A percentile compares a stretch with the other conserved stretches of the same genome.
Evolutionary conservation across 1,140 invertebrate species (phyloP).

Genomic region (Philopotamus ludificatus): DNA sequence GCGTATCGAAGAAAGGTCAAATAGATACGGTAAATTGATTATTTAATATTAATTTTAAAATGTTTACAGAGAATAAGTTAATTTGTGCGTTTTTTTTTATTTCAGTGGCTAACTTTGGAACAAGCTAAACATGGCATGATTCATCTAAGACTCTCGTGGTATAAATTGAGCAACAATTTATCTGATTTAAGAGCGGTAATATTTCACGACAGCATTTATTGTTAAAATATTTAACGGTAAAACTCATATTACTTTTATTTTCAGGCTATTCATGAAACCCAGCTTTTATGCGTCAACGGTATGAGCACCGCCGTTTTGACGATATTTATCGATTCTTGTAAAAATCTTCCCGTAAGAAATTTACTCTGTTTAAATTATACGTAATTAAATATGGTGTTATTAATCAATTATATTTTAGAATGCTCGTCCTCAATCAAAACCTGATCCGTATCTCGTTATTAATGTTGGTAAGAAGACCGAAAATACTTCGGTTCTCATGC

Average conservation of each 20-base stretch:
- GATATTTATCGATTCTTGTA: constrained; percentile 86
- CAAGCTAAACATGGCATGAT: constrained; percentile 92
- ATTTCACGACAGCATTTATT: constrained; percentile 3
- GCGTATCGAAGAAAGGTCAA: constrained; percentile 65
- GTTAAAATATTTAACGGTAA: constrained; percentile 3
- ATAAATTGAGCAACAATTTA: constrained; percentile 71
- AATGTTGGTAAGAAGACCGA: constrained; percentile 70
- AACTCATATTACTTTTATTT: constrained; percentile 42
- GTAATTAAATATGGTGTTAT: neutral
- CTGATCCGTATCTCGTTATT: constrained; percentile 74
- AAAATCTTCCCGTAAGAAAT: constrained; percentile 81
- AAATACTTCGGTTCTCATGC: constrained; percentile 67
- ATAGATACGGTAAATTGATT: constrained; percentile 65
- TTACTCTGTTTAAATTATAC: neutral
- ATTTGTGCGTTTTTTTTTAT: no score
- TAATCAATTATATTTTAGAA: constrained; percentile 52
- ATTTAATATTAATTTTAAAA: constrained; percentile 12
- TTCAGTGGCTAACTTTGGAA: constrained; percentile 89
- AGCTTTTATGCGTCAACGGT: constrained; percentile 70
- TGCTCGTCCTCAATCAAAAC: constrained; percentile 65
- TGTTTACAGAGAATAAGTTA: constrained; percentile 30
- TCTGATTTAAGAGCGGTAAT: constrained; percentile 71
- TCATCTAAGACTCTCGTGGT: constrained; percentile 84
- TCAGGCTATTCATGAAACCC: constrained; percentile 73
- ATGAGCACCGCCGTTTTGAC: constrained; percentile 77